Evolutionary conservation across 2,888 invertebrate genomes (phyloP), one percentile per base, ranked within the genome.

Genomic region (Eurytoma californica): DNA sequence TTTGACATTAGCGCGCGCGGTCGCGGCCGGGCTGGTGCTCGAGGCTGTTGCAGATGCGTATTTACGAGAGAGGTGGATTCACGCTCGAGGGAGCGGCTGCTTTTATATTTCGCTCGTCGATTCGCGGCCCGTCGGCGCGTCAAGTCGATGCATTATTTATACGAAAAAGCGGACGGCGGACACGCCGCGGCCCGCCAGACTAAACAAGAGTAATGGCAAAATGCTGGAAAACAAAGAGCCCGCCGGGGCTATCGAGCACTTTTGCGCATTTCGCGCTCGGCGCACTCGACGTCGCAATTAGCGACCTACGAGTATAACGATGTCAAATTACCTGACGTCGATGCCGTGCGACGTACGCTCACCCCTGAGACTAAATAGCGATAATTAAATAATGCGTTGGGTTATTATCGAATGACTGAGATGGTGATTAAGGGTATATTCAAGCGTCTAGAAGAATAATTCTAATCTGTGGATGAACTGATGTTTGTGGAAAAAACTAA

Each of bases 141-240:
- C 72, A 60, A 75, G 75, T 61, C 67, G 51, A 79, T 79, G 75
- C 75, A 75, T 75, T 79, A 79, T 79, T 79, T 79, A 79, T 69
- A 67, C 18, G 63, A 58, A 70, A 75, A 72, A 75, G 47, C 53
- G 20, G 24, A 70, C 16, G n/a, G 18, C 47, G 20, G 18, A 18
- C 18, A n/a, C 18, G 51, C 51, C 39, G 70, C 60, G 69, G 14
- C 66, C 3, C 20, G 66, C 28, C 60, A 75, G 67, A 70, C 70
- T 79, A 75, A 79, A 75, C 72, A 75, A 72, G 79, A 79, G 67
- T 75, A 72, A 75, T 75, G 61, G 75, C 13, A 47, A 20, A 67
- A 49, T 28, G 51, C 28, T 18, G 65, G 18, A 39, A 57, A 76
- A 24, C 57, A 28, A 70, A 67, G 58, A 47, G 57, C 47, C 28